These are phyloP conservation scores for Sinella curviseta DNA, from an alignment of 1,140 invertebrate species.

Conservation along the genomic window DNA sequence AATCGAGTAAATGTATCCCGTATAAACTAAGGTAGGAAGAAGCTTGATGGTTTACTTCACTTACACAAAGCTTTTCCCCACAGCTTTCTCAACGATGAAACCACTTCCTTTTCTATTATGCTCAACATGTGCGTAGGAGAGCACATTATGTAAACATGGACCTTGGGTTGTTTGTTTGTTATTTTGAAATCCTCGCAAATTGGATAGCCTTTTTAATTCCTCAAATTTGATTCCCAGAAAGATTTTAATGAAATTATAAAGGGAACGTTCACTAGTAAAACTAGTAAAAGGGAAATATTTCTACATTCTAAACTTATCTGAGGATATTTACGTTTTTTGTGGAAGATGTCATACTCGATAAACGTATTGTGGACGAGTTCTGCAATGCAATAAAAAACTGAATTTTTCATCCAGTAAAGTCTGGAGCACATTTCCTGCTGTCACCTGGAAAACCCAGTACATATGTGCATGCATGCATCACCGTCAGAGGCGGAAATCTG, in stretches of 20 bases:
- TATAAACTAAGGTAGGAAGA: no score
- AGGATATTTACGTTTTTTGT: no score
- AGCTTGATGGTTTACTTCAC: no score
- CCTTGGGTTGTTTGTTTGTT: background rate
- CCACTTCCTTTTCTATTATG: background rate
- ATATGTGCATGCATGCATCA: constrained; percentile 11
- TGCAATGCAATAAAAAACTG: no score
- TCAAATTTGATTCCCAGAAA: background rate
- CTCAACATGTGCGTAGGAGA: background rate
- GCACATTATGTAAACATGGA: background rate
- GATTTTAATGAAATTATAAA: background rate
- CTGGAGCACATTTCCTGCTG: background rate
- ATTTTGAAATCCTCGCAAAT: background rate
- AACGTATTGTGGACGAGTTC: no score
- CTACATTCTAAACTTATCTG: no score
- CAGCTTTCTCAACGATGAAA: background rate
- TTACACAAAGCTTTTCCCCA: no score
- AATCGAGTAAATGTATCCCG: no score
- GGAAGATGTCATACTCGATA: no score
- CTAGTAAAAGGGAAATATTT: background rate
- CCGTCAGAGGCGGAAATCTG: background rate
- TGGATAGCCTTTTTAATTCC: background rate
- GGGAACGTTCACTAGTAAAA: background rate
- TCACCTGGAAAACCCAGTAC: background rate
- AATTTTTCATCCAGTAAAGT: background rate